A percentile compares a stretch with the other conserved stretches of the same genome.
These are phyloP conservation scores for Habroteleia sp. DNA, from an alignment of 2,888 invertebrate genomes.

Conservation along the genomic window DNA sequence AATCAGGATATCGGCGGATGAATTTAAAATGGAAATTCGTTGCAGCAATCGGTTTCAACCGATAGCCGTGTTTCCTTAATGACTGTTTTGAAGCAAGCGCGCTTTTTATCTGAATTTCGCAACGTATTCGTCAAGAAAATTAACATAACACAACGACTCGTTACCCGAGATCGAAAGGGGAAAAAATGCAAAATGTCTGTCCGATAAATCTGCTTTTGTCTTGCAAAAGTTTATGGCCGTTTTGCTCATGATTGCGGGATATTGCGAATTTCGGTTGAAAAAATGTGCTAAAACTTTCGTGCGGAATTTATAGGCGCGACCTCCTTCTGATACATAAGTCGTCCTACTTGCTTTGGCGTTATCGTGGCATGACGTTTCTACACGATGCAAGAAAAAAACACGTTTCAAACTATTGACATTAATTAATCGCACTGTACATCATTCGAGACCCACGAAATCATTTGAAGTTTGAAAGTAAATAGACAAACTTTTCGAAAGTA, in stretches of 20 bases:
- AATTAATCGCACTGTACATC: conserved; percentile 36
- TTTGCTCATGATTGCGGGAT: conserved; percentile 15
- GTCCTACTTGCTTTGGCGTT: conserved; percentile 54
- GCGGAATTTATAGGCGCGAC: conserved; percentile 39
- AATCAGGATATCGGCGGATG: neutral
- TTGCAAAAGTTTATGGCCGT: neutral
- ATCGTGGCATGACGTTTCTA: conserved; percentile 53
- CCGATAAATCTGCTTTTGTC: conserved; percentile 5
- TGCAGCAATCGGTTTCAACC: conserved; percentile 1
- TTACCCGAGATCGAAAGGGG: too few species aligned
- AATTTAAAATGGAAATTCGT: conserved; percentile 16
- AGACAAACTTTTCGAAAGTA: too few species aligned
- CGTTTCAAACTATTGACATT: conserved; percentile 50
- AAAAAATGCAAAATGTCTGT: neutral
- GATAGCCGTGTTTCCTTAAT: conserved; percentile 1
- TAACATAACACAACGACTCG: conserved; percentile 6
- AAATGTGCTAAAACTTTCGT: conserved; percentile 33
- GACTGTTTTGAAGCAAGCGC: conserved; percentile 6
- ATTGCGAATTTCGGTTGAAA: conserved; percentile 39
- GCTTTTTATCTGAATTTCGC: conserved; percentile 22
- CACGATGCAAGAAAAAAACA: conserved; percentile 43
- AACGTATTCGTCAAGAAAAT: conserved; percentile 20
- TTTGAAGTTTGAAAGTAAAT: conserved; percentile 2
- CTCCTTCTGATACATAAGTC: conserved; percentile 46
- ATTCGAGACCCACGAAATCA: conserved; percentile 5